Evolutionary conservation across 2,113 vertebrate genomes (phyloP), one percentile per base, ranked within the genome.

Genomic region (Ictalurus furcatus): DNA sequence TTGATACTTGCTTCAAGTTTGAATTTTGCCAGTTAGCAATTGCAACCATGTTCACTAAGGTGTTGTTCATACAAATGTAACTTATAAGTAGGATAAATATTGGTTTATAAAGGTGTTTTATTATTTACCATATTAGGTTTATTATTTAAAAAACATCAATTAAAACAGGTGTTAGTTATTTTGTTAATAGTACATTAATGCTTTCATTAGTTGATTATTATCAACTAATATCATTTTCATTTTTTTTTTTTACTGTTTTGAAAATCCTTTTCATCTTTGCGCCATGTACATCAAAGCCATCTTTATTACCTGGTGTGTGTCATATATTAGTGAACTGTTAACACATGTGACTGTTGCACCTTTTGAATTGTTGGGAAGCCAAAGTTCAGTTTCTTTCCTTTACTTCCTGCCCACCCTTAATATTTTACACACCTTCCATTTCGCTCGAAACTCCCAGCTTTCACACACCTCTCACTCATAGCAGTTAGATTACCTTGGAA

Each of bases 401-500:
- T 25, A 17, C 30, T 73, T 17, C 28, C 52, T 1, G 34, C 58
- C n/a, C 21, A 17, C 30, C 25, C 13, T 82, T 63, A 83, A 21
- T n/a, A 23, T 78, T 34, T 25, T 4, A 30, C 19, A 73, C 25
- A 52, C 58, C n/a, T 34, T 28, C 28, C 0, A 56, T 28, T 63
- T 78, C 21, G 58, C 34, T 44, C n/a, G 4, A 30, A 23, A 58
- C 58, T 88, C 25, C 14, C 67, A 12, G 48, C 63, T 30, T 30
- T 74, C 34, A 74, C n/a, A 86, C 30, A 87, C 52, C 30, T 54
- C 28, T 80, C 16, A 54, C 2, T 34, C 13, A 61, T 12, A 69
- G 34, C 34, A 21, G 14, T 17, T 71, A 23, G 93, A 96, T 97
- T 94, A 99, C 98, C 96, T 0, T 96, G 96, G 88, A 98, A 98